phyloP scores from a whole-genome alignment of 2,888 invertebrate genomes.

The Corbicula japonica region DNA sequence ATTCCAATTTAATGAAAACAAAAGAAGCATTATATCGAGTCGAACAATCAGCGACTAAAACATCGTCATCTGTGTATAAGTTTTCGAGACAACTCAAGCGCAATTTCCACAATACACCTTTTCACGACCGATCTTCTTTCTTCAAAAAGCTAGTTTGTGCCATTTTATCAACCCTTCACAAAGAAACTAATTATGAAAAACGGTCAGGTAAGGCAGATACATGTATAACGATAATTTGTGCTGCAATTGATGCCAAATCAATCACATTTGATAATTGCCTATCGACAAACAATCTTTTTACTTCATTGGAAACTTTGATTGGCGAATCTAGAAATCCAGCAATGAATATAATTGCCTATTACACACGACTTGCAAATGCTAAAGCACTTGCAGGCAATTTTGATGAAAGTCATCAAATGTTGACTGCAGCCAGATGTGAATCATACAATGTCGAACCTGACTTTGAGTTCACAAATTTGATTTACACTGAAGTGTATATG shows the following conservation, averaged over 20 bases:
- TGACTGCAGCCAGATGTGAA: neutral
- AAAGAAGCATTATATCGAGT: neutral
- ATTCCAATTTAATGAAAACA: neutral
- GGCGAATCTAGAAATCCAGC: neutral
- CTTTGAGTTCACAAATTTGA: neutral
- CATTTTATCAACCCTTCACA: neutral
- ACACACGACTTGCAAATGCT: conserved; percentile 1
- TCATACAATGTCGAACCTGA: neutral
- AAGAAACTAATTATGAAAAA: neutral
- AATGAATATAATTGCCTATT: neutral
- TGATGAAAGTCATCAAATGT: neutral
- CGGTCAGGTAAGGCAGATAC: neutral
- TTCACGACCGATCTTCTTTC: neutral
- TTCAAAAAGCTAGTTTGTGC: neutral
- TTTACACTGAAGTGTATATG: conserved; percentile 3
- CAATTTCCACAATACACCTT: neutral
- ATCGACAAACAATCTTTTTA: neutral
- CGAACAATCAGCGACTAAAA: neutral
- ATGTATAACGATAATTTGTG: neutral
- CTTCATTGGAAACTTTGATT: neutral
- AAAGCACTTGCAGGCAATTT: neutral
- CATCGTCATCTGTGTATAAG: neutral
- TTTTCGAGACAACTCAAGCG: conserved; percentile 1
- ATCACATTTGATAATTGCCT: neutral
- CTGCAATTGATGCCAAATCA: neutral